A percentile compares a stretch with the other conserved stretches of the same genome.
Evolutionary conservation across 2,888 invertebrate species (phyloP).

Genomic region (Trisateles emortualis): DNA sequence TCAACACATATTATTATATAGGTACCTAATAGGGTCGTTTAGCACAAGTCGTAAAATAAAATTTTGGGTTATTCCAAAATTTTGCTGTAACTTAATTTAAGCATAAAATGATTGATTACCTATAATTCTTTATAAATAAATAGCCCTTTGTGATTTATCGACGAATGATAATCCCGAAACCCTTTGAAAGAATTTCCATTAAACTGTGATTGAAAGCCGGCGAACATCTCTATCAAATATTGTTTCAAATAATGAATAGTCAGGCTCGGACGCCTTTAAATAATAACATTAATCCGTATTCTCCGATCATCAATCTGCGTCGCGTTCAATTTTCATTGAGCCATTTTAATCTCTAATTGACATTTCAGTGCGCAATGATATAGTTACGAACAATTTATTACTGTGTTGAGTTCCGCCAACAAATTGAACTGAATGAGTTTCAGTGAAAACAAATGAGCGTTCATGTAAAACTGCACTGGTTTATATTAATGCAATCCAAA

Average conservation of each 20-base stretch:
- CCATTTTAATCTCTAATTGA: slow-evolving; percentile 74
- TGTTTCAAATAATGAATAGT: slow-evolving; percentile 62
- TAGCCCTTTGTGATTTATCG: slow-evolving; percentile 44
- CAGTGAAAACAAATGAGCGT: slow-evolving; percentile 35
- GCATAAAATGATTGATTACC: slow-evolving; percentile 45
- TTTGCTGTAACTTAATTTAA: slow-evolving; percentile 26
- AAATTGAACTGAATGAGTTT: slow-evolving; percentile 45
- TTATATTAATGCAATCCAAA: slow-evolving; percentile 17
- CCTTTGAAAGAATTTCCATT: slow-evolving; percentile 60
- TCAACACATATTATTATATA: no score
- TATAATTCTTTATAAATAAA: slow-evolving; percentile 38
- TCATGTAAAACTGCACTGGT: slow-evolving; percentile 30
- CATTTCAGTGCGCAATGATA: slow-evolving; percentile 65
- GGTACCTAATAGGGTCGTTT: slow-evolving; percentile 10
- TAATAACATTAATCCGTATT: slow-evolving; percentile 68
- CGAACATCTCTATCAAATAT: slow-evolving; percentile 57
- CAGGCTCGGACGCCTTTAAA: slow-evolving; percentile 48
- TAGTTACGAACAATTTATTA: slow-evolving; percentile 63
- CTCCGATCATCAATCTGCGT: slow-evolving; percentile 65
- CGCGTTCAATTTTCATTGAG: slow-evolving; percentile 64
- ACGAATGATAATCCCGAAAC: slow-evolving; percentile 41
- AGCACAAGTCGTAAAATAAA: slow-evolving; percentile 20
- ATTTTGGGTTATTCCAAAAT: slow-evolving; percentile 14
- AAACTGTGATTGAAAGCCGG: slow-evolving; percentile 52
- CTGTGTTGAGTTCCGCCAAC: slow-evolving; percentile 34